Evolutionary conservation across 92 coral and sea anemone genomes (phyloP).

Genomic region (Epizoanthus fatuus): DNA sequence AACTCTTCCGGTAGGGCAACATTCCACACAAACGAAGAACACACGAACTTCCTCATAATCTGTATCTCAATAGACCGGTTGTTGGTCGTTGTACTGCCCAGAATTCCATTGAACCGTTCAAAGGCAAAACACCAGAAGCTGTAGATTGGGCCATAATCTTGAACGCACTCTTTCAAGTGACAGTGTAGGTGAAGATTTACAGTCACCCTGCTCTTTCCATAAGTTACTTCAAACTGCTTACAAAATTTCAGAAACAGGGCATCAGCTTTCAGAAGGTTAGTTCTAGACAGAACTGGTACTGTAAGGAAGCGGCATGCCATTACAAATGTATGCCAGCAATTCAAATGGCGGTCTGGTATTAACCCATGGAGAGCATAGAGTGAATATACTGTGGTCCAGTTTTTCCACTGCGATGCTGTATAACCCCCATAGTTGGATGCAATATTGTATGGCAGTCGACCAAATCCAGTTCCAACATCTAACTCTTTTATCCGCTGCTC

Average conservation of each 20-base stretch:
- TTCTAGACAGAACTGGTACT: slow-evolving; percentile 48
- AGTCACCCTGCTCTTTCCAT: slow-evolving; percentile 66
- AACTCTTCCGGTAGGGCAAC: slow-evolving; percentile 53
- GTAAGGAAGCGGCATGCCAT: slow-evolving; percentile 45
- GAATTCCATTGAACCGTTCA: slow-evolving; percentile 70
- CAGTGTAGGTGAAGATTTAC: slow-evolving; percentile 83
- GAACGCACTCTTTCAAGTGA: slow-evolving; percentile 72
- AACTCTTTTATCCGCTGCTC: slow-evolving; percentile 52
- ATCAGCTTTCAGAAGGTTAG: slow-evolving; percentile 57
- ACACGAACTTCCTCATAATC: slow-evolving; percentile 66
- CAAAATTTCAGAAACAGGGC: slow-evolving; percentile 63
- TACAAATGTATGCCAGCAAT: slow-evolving; percentile 46
- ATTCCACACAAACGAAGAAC: slow-evolving; percentile 56
- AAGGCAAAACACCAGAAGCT: slow-evolving; percentile 75
- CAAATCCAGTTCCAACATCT: slow-evolving; percentile 71
- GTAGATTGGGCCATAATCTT: slow-evolving; percentile 72
- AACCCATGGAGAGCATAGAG: slow-evolving; percentile 26
- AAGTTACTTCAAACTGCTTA: slow-evolving; percentile 54
- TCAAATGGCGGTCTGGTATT: slow-evolving; percentile 22
- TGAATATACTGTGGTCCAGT: slow-evolving; percentile 23
- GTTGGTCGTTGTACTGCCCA: slow-evolving; percentile 65
- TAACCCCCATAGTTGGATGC: slow-evolving; percentile 72
- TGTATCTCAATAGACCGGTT: slow-evolving; percentile 75
- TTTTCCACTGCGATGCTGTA: slow-evolving; percentile 33
- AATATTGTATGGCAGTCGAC: slow-evolving; percentile 67